Base-by-base conservation (phyloP, 2,797 vertebrate genomes). In the Poliocrania exsul region DNA sequence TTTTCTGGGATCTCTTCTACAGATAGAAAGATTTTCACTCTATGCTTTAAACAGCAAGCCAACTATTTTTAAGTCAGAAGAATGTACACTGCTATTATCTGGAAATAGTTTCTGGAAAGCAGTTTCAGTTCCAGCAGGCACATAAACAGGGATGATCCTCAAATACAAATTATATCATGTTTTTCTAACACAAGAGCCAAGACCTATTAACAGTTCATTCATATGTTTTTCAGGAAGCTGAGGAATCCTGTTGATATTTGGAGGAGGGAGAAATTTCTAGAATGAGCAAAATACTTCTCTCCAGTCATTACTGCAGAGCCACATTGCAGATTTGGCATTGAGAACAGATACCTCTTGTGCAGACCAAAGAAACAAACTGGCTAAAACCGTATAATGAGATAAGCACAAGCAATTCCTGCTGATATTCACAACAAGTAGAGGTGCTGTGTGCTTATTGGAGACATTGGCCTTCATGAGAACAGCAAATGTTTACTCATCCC, bases 281-380 rank as follows among this genome's bases (percentile, higher is more conserved):
- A 90, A 81, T 42, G 81, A 94, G 51, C 69, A 92, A 88, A 77
- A 78, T 73, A 64, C 54, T 86, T 86, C 71, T 87, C 56, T 73
- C 25, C 31, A 75, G 74, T 73, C 53, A 31, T 73, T 70, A 31
- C 6, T 78, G 70, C 65, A 31, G 75, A 81, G 89, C 54, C 69
- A 80, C 13, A 2, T 31, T 67, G 83, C 38, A 9, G 60, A 66
- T 92, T 79, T 86, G 57, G 73, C 70, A 95, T 67, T 93, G 71
- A 80, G 86, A 87, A 82, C 83, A 87, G 92, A 91, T 54, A 80
- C 57, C 57, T 94, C 79, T 94, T 82, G 79, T 65, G 74, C 74
- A 78, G 72, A 82, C 47, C 53, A 81, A 83, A 90, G 88, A 72
- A 94, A 86, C 66, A 94, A 84, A 81, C 72, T 94, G 1, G 0